Evolutionary conservation across 2,113 vertebrate genomes (phyloP), one percentile per base, ranked within the genome.

Genomic region (Syngnathoides biaculeatus): DNA sequence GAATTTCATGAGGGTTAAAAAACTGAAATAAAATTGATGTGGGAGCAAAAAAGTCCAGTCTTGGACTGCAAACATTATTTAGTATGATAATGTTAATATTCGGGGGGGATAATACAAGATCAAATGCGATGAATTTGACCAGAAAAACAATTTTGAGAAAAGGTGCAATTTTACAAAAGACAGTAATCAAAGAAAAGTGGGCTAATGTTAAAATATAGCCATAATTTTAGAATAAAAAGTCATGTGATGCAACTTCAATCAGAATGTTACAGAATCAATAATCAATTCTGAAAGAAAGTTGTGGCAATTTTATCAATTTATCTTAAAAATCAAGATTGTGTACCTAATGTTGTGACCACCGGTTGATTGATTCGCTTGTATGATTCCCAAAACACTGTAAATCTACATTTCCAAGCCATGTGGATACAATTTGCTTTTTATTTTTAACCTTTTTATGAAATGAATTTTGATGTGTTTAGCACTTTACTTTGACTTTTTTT

Each of bases 401-500:
- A 61, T 22, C 59, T 14, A 17, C 55, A 57, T 68, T 70, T 80
- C 56, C 27, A 59, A 69, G 50, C 60, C 69, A 69, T 68, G 72
- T 53, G 66, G 59, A 73, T 60, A 64, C 66, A n/a, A n/a, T 75
- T 76, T 69, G 13, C 68, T 82, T 80, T 80, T 69, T 73, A n/a
- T 73, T 69, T 68, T 72, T 59, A 71, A 78, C 68, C 39, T 17
- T 72, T 80, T 68, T 67, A 63, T 64, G 67, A 71, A 69, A 42
- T 77, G 39, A 77, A 65, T 77, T 66, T 80, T 48, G n/a, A 53
- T 76, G 70, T 76, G 17, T 78, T 78, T 60, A 79, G 87, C 87
- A 88, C 87, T 87, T 87, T 87, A 83, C 3, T 62, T 50, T 52
- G 39, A 61, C 59, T 10, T 52, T 17, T 35, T 57, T 62, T 8